Evolutionary conservation across 2,797 vertebrate genomes (phyloP).

Genomic region (Hemitrygon akajei): DNA sequence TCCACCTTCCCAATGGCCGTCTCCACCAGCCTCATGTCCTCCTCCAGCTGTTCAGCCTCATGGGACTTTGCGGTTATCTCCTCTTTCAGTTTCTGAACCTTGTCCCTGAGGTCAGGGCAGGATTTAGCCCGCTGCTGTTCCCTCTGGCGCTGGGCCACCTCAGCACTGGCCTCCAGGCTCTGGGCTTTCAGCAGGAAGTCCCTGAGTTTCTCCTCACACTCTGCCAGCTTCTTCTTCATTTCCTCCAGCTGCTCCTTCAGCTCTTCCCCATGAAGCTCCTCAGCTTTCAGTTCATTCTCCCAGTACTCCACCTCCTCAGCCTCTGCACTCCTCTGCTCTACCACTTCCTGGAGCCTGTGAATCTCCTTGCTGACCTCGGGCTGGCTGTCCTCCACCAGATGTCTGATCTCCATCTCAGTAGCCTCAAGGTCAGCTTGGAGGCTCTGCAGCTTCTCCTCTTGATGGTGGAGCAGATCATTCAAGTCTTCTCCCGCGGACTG

Average conservation of each 20-base stretch:
- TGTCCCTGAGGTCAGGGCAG: neutral
- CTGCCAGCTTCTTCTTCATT: constrained; percentile 52
- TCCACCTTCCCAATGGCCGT: neutral
- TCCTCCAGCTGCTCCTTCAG: constrained; percentile 61
- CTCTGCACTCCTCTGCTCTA: constrained; percentile 43
- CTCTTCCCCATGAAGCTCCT: constrained; percentile 57
- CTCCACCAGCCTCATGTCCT: neutral
- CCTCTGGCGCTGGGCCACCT: constrained; percentile 12
- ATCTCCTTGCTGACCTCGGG: constrained; percentile 41
- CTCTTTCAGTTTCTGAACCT: constrained; percentile 3
- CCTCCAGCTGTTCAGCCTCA: neutral
- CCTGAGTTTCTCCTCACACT: constrained; percentile 58
- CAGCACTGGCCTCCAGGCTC: constrained; percentile 42
- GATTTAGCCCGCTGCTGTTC: constrained; percentile 37
- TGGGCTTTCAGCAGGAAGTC: constrained; percentile 52
- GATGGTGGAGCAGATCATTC: constrained; percentile 49
- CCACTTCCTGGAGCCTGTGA: constrained; percentile 41
- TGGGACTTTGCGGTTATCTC: neutral
- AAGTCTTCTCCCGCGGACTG: constrained; percentile 40
- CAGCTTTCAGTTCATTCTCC: constrained; percentile 64
- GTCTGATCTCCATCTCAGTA: constrained; percentile 42
- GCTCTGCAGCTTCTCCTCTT: constrained; percentile 52
- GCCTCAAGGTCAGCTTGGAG: constrained; percentile 49
- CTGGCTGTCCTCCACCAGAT: neutral
- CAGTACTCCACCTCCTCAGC: constrained; percentile 59